These are phyloP conservation scores for Lacerta bilineata DNA, from an alignment of 2,797 vertebrate species.

Conservation along the genomic window DNA sequence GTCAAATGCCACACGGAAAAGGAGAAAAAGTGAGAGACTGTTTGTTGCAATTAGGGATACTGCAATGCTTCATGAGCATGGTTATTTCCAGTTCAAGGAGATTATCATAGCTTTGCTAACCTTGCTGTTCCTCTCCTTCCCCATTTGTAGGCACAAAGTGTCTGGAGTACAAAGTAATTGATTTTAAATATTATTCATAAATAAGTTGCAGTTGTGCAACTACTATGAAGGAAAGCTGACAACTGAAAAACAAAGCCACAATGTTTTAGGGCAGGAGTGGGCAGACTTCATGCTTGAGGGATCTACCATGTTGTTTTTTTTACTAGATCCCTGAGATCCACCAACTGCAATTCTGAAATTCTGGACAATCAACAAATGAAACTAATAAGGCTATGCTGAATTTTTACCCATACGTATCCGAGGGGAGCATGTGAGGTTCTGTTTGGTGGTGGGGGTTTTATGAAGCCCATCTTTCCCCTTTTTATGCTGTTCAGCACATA, in stretches of 20 bases:
- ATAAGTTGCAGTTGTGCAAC: constrained; percentile 34
- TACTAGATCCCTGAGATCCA: no score
- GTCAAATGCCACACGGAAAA: constrained; percentile 56
- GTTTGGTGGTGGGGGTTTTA: not conserved
- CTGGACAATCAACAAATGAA: not conserved
- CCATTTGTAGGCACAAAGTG: not conserved
- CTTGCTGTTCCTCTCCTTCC: constrained; percentile 30
- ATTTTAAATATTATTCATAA: constrained; percentile 51
- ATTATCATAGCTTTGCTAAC: constrained; percentile 57
- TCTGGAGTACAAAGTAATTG: constrained; percentile 32
- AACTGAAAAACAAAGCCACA: constrained; percentile 47
- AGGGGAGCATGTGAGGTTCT: no score
- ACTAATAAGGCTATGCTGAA: not conserved
- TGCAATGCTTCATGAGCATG: constrained; percentile 52
- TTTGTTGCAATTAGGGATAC: constrained; percentile 40
- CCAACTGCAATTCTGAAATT: not conserved
- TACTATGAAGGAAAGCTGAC: constrained; percentile 40
- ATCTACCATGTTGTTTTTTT: no score
- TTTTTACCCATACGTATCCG: not conserved
- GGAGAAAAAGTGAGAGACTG: constrained; percentile 56
- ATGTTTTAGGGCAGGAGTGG: constrained; percentile 22
- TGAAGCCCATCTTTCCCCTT: not conserved
- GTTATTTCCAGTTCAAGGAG: constrained; percentile 63
- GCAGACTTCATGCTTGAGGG: no score
- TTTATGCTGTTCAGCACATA: not conserved